These are phyloP conservation scores for Galaxias olidus DNA, from an alignment of 2,797 vertebrate genomes.

Conservation along the genomic window DNA sequence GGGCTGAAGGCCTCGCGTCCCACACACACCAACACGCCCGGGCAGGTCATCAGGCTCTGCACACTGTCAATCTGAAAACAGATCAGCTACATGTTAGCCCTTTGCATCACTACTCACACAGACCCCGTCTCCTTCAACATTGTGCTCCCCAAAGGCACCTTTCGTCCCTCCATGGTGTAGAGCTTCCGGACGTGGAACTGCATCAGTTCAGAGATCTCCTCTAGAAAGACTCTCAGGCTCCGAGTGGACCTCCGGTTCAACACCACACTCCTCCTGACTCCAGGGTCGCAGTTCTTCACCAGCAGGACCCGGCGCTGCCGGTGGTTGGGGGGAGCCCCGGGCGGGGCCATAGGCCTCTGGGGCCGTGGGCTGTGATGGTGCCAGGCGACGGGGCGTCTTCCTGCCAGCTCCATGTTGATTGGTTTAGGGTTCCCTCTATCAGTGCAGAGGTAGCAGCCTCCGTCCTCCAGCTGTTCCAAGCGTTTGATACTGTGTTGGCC, in stretches of 20 bases:
- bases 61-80: slow-evolving; percentile 82
- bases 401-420: slow-evolving; percentile 68
- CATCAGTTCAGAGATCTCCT: slow-evolving; percentile 87
- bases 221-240: slow-evolving; percentile 82
- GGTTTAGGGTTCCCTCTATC: slow-evolving; percentile 84
- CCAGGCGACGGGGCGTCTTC: slow-evolving; percentile 63
- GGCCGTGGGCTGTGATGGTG: slow-evolving; percentile 49
- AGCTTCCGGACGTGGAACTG: slow-evolving; percentile 86
- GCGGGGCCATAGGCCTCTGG: slow-evolving; percentile 20
- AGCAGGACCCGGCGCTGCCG: slow-evolving; percentile 81
- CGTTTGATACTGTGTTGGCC: slow-evolving; percentile 84
- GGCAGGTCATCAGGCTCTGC: slow-evolving; percentile 79
- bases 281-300: slow-evolving; percentile 86
- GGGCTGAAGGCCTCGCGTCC: slow-evolving; percentile 85
- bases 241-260: slow-evolving; percentile 79
- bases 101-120: not conserved
- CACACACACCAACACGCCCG: slow-evolving; percentile 80
- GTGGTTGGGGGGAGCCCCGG: slow-evolving; percentile 45
- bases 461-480: slow-evolving; percentile 92
- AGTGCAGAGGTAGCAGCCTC: slow-evolving; percentile 91
- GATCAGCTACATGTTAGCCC: too few species aligned
- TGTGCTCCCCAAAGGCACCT: slow-evolving; percentile 67
- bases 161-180: slow-evolving; percentile 84
- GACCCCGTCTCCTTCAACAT: not conserved
- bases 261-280: slow-evolving; percentile 77